These are phyloP conservation scores for Sepioteuthis lessoniana DNA, from an alignment of 2,888 invertebrate species.

Conservation along the genomic window DNA sequence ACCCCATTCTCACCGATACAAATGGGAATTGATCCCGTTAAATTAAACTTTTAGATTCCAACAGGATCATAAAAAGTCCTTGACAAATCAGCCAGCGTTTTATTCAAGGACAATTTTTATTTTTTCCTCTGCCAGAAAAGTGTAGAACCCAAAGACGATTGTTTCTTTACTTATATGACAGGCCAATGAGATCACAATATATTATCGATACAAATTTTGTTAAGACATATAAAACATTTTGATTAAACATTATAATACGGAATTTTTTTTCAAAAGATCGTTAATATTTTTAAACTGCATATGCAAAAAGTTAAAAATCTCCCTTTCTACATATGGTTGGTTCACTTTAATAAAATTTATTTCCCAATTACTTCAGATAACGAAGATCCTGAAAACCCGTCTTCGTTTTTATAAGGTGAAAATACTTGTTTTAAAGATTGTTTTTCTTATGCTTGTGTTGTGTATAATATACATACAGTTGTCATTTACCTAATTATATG, in stretches of 20 bases:
- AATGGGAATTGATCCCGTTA: too few species aligned
- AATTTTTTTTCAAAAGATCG: neutral
- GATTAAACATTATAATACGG: neutral
- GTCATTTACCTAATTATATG: neutral
- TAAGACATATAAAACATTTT: neutral
- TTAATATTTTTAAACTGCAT: neutral
- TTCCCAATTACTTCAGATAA: neutral
- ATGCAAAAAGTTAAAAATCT: neutral
- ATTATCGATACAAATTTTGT: neutral
- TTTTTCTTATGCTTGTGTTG: neutral
- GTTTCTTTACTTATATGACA: neutral
- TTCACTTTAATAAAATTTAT: neutral
- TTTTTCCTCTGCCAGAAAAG: neutral
- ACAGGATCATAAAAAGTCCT: neutral
- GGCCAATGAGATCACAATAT: neutral
- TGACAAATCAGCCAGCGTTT: constrained; percentile 17
- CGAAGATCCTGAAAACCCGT: neutral
- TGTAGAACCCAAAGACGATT: neutral
- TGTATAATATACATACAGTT: neutral
- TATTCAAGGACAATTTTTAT: neutral
- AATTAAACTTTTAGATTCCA: neutral
- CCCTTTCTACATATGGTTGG: neutral
- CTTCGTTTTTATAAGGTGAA: neutral
- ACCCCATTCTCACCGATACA: too few species aligned
- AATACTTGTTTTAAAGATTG: neutral